Conservation (phyloP, 2,888 invertebrate species). For the Dryococelus australis region DNA sequence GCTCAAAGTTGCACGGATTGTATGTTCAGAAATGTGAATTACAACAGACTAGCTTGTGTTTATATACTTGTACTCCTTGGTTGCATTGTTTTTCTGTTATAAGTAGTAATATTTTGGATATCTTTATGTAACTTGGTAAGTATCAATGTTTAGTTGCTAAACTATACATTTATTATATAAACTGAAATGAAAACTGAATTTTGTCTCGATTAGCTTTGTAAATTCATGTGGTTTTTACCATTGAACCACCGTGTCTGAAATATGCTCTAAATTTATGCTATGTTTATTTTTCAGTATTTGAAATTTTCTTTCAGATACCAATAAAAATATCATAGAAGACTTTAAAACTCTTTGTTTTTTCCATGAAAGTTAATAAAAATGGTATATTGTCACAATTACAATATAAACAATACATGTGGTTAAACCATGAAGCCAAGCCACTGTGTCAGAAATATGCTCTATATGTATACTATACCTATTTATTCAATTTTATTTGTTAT, state of each 20-base stretch:
- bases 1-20: background rate
- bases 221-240: background rate
- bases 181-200: background rate
- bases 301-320: background rate
- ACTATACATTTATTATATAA: background rate
- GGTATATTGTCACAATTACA: too few species aligned
- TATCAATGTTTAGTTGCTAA: background rate
- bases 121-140: background rate
- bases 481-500: too few species aligned
- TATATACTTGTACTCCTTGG: background rate
- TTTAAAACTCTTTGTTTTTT: background rate
- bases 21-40: background rate
- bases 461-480: too few species aligned
- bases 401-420: background rate
- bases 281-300: too few species aligned
- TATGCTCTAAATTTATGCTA: background rate
- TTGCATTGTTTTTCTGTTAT: background rate
- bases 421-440: too few species aligned
- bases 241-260: background rate
- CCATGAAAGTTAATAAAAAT: background rate
- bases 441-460: too few species aligned
- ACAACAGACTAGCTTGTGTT: background rate
- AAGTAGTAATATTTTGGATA: background rate
- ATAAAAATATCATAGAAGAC: background rate
- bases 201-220: background rate